Evolutionary conservation across 1,140 invertebrate species (phyloP).

Genomic region (Caenorhabditis briggsae): DNA sequence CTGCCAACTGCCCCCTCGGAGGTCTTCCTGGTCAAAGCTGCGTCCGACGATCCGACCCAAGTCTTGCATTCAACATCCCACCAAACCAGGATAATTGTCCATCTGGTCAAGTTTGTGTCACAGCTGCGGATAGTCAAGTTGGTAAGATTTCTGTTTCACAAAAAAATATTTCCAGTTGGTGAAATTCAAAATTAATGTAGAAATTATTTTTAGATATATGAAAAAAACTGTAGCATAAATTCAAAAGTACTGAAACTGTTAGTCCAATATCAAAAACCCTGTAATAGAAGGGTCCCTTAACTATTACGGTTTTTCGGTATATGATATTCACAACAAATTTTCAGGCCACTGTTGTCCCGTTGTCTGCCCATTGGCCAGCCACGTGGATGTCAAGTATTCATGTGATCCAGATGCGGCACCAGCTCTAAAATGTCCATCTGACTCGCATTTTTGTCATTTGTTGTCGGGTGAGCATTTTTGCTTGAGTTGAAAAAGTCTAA

Average conservation of each 20-base stretch:
- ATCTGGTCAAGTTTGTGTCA: slow-evolving; percentile 70
- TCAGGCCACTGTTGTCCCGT: slow-evolving; percentile 75
- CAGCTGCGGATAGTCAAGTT: slow-evolving; percentile 73
- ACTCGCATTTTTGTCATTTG: slow-evolving; percentile 77
- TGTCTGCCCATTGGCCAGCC: slow-evolving; percentile 72
- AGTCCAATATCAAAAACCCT: no score
- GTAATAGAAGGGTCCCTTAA: no score
- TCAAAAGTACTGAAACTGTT: no score
- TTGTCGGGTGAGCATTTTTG: slow-evolving; percentile 69
- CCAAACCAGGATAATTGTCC: slow-evolving; percentile 73
- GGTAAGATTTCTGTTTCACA: slow-evolving; percentile 25
- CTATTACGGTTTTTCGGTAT: no score
- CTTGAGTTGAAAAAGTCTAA: no score
- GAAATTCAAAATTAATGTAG: no score
- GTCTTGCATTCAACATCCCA: slow-evolving; percentile 67
- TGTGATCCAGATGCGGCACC: slow-evolving; percentile 64
- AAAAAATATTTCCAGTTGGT: no score
- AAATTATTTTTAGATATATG: no score
- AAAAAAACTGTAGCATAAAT: no score
- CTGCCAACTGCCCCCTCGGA: slow-evolving; percentile 76
- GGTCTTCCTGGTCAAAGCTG: slow-evolving; percentile 72
- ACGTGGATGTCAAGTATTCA: slow-evolving; percentile 66
- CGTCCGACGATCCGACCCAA: slow-evolving; percentile 68
- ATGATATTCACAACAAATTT: not conserved
- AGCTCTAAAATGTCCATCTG: slow-evolving; percentile 70